A percentile compares a stretch with the other conserved stretches of the same genome.
These are phyloP conservation scores for Catalaphyllia jardinei DNA, from an alignment of 64 coral and sea anemone species.

Conservation along the genomic window DNA sequence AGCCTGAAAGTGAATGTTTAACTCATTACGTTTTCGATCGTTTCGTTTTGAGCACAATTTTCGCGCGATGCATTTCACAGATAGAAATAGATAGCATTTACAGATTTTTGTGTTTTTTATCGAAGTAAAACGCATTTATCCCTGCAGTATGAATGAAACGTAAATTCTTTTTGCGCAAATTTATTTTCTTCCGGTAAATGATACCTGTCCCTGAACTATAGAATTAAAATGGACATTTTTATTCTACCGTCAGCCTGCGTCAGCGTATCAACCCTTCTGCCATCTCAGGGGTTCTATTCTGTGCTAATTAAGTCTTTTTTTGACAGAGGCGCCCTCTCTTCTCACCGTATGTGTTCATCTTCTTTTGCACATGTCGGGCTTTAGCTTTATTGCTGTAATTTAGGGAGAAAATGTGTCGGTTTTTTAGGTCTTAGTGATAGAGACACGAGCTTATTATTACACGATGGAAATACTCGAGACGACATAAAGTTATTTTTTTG, in stretches of 20 bases:
- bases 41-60: not conserved
- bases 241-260: not conserved
- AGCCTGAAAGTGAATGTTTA: not conserved
- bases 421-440: not conserved
- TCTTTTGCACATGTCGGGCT: not conserved
- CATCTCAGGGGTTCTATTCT: not conserved
- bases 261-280: not conserved
- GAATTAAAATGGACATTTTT: not conserved
- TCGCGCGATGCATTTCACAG: not conserved
- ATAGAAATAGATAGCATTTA: not conserved
- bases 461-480: too few relatives aligned
- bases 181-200: not conserved
- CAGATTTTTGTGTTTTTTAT: not conserved
- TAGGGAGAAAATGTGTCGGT: not conserved
- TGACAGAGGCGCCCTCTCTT: not conserved
- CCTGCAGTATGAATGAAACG: not conserved
- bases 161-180: not conserved
- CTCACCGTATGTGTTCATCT: not conserved
- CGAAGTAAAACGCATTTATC: not conserved
- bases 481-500: too few relatives aligned
- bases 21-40: not conserved
- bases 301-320: conserved; percentile 3
- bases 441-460: too few relatives aligned
- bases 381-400: not conserved
- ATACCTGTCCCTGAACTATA: not conserved